Percentiles rank a stretch among this genome's conserved stretches.
phyloP scores from a whole-genome alignment of 2,888 invertebrate genomes.

The Neelides folsomi region DNA sequence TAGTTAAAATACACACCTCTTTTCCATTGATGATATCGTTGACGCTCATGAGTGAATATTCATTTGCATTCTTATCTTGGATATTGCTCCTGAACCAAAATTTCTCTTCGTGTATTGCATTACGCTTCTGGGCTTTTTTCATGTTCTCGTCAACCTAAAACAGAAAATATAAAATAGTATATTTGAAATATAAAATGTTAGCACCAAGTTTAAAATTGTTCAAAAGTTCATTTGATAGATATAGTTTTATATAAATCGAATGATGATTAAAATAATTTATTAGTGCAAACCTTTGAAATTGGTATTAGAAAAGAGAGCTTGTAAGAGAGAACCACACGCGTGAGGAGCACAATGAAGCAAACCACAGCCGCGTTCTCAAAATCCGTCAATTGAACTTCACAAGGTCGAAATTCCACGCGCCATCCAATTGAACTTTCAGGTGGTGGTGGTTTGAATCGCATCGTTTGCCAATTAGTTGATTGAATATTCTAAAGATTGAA shows the following conservation, averaged over 20 bases:
- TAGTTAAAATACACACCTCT: constrained; percentile 40
- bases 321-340: constrained; percentile 90
- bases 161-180: constrained; percentile 1
- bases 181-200: background rate
- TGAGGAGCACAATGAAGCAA: constrained; percentile 91
- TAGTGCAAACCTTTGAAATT: constrained; percentile 65
- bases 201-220: background rate
- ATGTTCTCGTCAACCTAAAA: constrained; percentile 89
- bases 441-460: constrained; percentile 97
- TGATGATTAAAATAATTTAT: background rate
- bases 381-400: constrained; percentile 95
- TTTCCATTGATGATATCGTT: constrained; percentile 96
- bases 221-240: too few species aligned
- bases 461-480: constrained; percentile 98
- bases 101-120: constrained; percentile 66
- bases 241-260: too few species aligned
- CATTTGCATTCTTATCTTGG: constrained; percentile 38
- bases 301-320: constrained; percentile 92
- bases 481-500: constrained; percentile 68
- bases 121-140: constrained; percentile 81
- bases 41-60: constrained; percentile 70
- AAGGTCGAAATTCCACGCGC: constrained; percentile 98
- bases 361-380: constrained; percentile 99
- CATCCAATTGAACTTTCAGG: constrained; percentile 93
- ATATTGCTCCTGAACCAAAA: constrained; percentile 71